phyloP scores from a whole-genome alignment of 2,888 invertebrate species.

The Calameuta idolon region DNA sequence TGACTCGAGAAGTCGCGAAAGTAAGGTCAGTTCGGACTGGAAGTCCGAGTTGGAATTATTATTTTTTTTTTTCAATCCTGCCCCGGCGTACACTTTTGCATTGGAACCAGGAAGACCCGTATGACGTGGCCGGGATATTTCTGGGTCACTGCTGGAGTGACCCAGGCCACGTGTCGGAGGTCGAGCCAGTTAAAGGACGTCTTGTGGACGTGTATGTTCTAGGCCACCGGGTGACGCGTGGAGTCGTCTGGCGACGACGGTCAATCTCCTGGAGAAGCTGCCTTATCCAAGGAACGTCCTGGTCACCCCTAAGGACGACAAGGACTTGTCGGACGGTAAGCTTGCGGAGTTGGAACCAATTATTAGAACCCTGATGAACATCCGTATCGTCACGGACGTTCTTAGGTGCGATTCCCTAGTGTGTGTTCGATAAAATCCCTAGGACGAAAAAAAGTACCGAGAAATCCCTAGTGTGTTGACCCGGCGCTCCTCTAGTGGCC shows the following conservation, averaged over 20 bases:
- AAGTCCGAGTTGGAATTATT: neutral
- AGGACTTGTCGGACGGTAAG: conserved; percentile 55
- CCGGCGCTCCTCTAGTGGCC: conserved; percentile 8
- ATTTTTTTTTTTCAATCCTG: neutral
- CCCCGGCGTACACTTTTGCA: neutral
- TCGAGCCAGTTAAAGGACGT: conserved; percentile 9
- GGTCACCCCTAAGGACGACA: conserved; percentile 65
- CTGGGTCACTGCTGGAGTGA: neutral
- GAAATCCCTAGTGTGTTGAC: neutral
- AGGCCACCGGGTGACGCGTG: conserved; percentile 82
- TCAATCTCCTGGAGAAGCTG: conserved; percentile 79
- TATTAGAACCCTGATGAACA: neutral
- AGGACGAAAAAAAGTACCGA: neutral
- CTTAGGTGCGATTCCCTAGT: neutral
- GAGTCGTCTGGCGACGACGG: conserved; percentile 81
- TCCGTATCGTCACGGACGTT: neutral
- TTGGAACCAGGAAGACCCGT: neutral
- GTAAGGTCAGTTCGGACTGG: conserved; percentile 24
- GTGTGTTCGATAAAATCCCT: neutral
- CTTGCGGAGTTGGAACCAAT: neutral
- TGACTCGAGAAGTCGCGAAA: conserved; percentile 23
- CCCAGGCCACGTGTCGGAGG: neutral
- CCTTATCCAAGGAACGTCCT: conserved; percentile 70
- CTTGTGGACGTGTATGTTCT: conserved; percentile 40
- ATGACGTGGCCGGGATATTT: neutral